phyloP scores from a whole-genome alignment of 2,888 invertebrate species.

The Oscheius sp. region DNA sequence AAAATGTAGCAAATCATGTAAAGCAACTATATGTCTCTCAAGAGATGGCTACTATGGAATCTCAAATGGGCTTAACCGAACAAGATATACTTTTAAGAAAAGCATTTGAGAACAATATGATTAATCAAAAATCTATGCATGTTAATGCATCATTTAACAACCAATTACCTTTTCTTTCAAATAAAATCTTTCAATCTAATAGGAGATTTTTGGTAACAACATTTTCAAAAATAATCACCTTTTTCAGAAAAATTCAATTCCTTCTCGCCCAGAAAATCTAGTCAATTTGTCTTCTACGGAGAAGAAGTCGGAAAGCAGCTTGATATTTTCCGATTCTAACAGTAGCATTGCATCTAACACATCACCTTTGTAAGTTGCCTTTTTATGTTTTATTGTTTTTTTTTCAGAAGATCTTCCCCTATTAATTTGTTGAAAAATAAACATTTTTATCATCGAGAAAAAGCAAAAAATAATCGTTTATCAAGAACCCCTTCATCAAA shows the following conservation, averaged over 20 bases:
- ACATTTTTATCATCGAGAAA: no score
- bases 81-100: slow-evolving; percentile 5
- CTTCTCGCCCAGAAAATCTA: background rate
- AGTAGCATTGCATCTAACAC: no score
- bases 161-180: background rate
- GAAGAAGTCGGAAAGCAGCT: background rate
- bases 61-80: slow-evolving; percentile 5
- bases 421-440: background rate
- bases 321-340: no score
- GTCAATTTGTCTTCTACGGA: background rate
- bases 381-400: background rate
- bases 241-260: background rate
- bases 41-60: slow-evolving; percentile 14
- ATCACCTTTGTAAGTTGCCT: no score
- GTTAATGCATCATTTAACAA: no score
- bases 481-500: no score
- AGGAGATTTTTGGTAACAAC: background rate
- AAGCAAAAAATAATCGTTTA: no score
- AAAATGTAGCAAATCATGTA: background rate
- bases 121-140: background rate
- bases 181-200: background rate
- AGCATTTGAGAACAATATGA: background rate
- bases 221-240: background rate
- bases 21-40: background rate
- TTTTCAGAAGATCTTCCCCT: background rate